Evolutionary conservation across 2,888 invertebrate species (phyloP), one percentile per base, ranked within the genome.

Genomic region (Tachina grossa): DNA sequence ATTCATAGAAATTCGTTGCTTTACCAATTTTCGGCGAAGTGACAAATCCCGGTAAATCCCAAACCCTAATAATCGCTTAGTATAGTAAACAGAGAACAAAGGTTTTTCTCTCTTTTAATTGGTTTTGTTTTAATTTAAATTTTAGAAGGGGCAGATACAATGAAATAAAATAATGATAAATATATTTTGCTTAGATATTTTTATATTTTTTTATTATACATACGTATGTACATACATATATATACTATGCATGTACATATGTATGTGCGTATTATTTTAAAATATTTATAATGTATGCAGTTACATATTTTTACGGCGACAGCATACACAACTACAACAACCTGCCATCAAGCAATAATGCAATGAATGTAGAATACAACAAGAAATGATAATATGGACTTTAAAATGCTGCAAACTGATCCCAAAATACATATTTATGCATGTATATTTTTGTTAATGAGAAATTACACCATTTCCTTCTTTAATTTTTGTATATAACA

Each of bases 71-170:
- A 57, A 47, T 19, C 31, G 11, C 22, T 22, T 65, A 22, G 66
- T 78, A 72, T 65, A 22, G 66, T 78, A 72, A 80, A 74, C 59
- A 78, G 59, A 66, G 59, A 57, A 22, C 57, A 49, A 57, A 63
- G 57, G n/a, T 43, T 57, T 77, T 76, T 19, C 57, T 79, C 53
- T 41, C 51, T 61, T 16, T 43, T 9, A n/a, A 47, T 22, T 78
- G 53, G 39, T 19, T 74, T 71, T 71, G 61, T 55, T 55, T 57
- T 76, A 53, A 9, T 11, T 68, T 74, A 16, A 47, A 61, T n/a
- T 63, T 41, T 10, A 39, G 55, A 75, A 69, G 41, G 9, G 63
- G 69, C 11, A 53, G n/a, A 69, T 69, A 57, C 53, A 10, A 43
- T 45, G 16, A 69, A 53, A 39, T 53, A 61, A 49, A 16, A 8